phyloP scores from a whole-genome alignment of 2,888 invertebrate species.

The Rotaria sp. region DNA sequence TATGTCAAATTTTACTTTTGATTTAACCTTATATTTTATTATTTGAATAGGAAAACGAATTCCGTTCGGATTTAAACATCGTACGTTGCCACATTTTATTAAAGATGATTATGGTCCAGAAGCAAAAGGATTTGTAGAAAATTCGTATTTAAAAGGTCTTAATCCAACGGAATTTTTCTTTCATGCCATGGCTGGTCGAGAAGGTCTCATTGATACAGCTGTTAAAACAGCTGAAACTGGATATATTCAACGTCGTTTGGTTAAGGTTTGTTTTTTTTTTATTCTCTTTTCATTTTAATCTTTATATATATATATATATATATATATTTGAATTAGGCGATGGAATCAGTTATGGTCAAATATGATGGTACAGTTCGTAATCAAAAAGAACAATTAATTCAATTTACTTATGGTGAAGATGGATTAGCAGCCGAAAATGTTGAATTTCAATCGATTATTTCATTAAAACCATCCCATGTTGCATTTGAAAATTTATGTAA shows the following conservation, averaged over 20 bases:
- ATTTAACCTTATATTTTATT: not conserved
- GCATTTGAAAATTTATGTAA: constrained; percentile 91
- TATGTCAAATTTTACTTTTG: not conserved
- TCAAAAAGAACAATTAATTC: constrained; percentile 56
- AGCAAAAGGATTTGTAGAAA: constrained; percentile 97
- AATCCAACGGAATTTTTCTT: constrained; percentile 99
- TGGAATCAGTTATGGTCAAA: constrained; percentile 80
- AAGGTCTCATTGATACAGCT: constrained; percentile 99
- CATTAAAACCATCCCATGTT: constrained; percentile 84
- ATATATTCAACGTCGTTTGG: constrained; percentile 96
- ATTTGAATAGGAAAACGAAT: constrained; percentile 70
- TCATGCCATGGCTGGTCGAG: constrained; percentile 99
- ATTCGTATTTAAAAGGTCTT: constrained; percentile 95
- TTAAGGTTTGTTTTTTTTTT: constrained; percentile 60
- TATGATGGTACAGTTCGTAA: constrained; percentile 98
- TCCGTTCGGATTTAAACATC: constrained; percentile 95
- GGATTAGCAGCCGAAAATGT: constrained; percentile 91
- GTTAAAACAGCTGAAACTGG: constrained; percentile 98
- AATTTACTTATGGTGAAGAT: constrained; percentile 90
- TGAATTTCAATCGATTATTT: constrained; percentile 88
- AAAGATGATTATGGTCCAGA: constrained; percentile 99
- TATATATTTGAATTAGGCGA: constrained; percentile 69
- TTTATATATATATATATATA: too few species aligned
- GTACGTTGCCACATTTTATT: constrained; percentile 96
- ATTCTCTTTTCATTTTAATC: too few species aligned